These are phyloP conservation scores for Myathropa florea DNA, from an alignment of 2,888 invertebrate genomes.

Conservation along the genomic window DNA sequence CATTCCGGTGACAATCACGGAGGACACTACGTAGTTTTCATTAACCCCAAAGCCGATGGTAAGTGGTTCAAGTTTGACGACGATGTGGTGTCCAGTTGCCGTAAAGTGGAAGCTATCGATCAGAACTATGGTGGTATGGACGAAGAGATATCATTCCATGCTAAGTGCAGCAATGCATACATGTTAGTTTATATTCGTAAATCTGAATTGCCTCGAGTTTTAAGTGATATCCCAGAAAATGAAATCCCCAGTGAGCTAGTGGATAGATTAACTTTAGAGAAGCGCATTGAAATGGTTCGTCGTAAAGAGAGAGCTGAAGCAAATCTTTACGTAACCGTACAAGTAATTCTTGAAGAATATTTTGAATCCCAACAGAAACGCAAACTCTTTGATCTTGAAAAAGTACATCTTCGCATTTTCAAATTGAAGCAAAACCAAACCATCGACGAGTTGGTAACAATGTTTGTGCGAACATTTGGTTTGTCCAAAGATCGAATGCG, in stretches of 20 bases:
- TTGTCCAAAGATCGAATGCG: slow-evolving; percentile 93
- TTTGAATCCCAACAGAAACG: slow-evolving; percentile 97
- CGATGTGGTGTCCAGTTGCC: slow-evolving; percentile 98
- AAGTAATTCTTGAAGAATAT: slow-evolving; percentile 91
- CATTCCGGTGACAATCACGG: slow-evolving; percentile 99
- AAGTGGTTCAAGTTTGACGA: slow-evolving; percentile 98
- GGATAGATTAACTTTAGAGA: slow-evolving; percentile 94
- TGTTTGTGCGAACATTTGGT: slow-evolving; percentile 93
- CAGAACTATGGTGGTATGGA: slow-evolving; percentile 99
- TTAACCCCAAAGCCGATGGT: slow-evolving; percentile 97
- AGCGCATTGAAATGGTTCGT: slow-evolving; percentile 93
- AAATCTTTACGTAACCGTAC: slow-evolving; percentile 89
- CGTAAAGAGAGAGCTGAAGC: slow-evolving; percentile 98
- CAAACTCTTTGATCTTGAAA: slow-evolving; percentile 96
- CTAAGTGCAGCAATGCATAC: slow-evolving; percentile 98
- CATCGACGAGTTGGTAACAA: slow-evolving; percentile 91
- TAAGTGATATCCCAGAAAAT: slow-evolving; percentile 94
- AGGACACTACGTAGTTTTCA: slow-evolving; percentile 99
- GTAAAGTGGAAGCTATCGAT: slow-evolving; percentile 97
- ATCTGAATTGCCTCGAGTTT: slow-evolving; percentile 90
- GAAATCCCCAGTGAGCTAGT: slow-evolving; percentile 96
- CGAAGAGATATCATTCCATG: slow-evolving; percentile 93
- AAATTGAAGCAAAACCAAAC: slow-evolving; percentile 94
- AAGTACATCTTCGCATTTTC: slow-evolving; percentile 91
- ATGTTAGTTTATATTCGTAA: slow-evolving; percentile 99